phyloP scores from a whole-genome alignment of 2,888 invertebrate species.

The Venusia cambrica region DNA sequence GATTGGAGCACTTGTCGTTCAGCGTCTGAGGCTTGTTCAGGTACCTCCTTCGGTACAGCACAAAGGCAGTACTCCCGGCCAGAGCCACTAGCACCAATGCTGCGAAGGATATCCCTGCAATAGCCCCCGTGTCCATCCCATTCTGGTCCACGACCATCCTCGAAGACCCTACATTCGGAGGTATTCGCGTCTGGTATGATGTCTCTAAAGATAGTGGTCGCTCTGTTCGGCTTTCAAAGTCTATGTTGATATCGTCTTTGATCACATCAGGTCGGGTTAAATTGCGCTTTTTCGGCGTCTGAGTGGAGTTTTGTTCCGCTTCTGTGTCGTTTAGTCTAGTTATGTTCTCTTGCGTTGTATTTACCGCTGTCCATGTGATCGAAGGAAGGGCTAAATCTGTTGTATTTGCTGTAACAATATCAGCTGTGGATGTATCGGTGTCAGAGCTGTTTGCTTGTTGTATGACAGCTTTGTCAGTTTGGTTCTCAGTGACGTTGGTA shows the following conservation, averaged over 20 bases:
- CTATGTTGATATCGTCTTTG: conserved; percentile 53
- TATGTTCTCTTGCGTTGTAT: conserved; percentile 38
- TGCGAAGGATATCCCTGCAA: conserved; percentile 86
- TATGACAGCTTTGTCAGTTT: conserved; percentile 23
- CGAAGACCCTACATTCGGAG: conserved; percentile 66
- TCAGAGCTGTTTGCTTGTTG: conserved; percentile 31
- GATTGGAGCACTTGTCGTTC: conserved; percentile 90
- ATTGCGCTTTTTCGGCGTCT: conserved; percentile 54
- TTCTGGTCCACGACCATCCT: conserved; percentile 59
- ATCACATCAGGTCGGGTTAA: conserved; percentile 58
- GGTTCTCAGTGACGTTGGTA: conserved; percentile 42
- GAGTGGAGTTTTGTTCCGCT: conserved; percentile 56
- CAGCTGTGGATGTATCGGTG: conserved; percentile 30
- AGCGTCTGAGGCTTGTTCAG: conserved; percentile 91
- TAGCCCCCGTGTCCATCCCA: conserved; percentile 81
- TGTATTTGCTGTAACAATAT: conserved; percentile 34
- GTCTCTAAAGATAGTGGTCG: conserved; percentile 71
- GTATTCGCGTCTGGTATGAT: conserved; percentile 66
- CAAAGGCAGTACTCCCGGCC: conserved; percentile 84
- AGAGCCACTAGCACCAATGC: conserved; percentile 83
- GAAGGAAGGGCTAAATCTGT: conserved; percentile 43
- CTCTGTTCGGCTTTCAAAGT: conserved; percentile 65
- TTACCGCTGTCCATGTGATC: conserved; percentile 58
- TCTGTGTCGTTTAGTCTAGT: conserved; percentile 41
- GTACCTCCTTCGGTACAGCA: conserved; percentile 86